These are phyloP conservation scores for Opisthocomus hoazin DNA, from an alignment of 2,113 vertebrate species.

Conservation along the genomic window DNA sequence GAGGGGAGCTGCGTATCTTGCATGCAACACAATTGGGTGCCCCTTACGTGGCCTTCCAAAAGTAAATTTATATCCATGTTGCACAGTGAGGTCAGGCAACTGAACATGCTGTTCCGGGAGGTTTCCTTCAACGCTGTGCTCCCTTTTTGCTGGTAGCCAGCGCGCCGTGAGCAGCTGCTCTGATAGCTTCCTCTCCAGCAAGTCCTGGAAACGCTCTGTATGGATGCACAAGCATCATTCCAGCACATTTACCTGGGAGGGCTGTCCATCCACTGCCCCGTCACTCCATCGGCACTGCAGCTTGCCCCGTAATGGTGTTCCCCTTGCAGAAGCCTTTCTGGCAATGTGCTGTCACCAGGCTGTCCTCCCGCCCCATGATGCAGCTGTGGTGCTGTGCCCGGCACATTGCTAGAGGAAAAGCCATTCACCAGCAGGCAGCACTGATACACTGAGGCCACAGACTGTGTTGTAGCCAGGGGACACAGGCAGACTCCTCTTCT, in stretches of 20 bases:
- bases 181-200: not conserved
- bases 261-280: not conserved
- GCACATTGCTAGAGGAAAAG: not conserved
- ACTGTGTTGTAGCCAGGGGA: not conserved
- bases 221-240: not conserved
- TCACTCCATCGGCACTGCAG: not conserved
- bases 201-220: not conserved
- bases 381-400: not conserved
- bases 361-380: not conserved
- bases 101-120: not conserved
- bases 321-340: not conserved
- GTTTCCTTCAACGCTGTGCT: not conserved
- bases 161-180: not conserved
- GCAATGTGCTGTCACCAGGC: not conserved
- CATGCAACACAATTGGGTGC: not conserved
- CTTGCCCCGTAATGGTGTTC: not conserved
- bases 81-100: not conserved
- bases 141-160: not conserved
- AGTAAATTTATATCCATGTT: not conserved
- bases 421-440: not conserved
- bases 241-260: not conserved
- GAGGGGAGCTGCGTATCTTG: not conserved
- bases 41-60: not conserved
- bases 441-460: not conserved
- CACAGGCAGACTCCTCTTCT: not conserved